Percentiles rank a stretch among this genome's conserved stretches.
Conservation (phyloP, 2,113 vertebrate genomes). For the Boulengeromyrus knoepffleri region DNA sequence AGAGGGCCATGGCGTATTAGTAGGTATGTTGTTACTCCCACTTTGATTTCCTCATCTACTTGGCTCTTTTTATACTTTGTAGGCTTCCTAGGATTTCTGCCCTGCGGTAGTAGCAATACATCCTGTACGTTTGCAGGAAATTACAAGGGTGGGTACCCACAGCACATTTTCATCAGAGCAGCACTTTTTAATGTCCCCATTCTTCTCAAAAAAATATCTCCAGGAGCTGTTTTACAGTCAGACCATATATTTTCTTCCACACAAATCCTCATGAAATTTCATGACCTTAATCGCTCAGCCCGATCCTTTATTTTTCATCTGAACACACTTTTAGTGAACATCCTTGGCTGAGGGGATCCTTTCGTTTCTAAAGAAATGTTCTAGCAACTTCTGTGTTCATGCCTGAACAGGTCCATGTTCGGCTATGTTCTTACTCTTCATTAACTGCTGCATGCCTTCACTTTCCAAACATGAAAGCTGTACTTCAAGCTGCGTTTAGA, state of each 20-base stretch:
- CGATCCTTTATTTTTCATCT: constrained; percentile 3
- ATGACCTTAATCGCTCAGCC: not conserved
- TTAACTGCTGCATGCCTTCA: not conserved
- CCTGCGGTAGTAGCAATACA: not conserved
- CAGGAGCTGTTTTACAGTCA: not conserved
- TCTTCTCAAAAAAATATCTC: not conserved
- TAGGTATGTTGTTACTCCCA: not conserved
- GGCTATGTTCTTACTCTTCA: not conserved
- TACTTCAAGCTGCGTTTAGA: not conserved
- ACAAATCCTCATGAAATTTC: constrained; percentile 7
- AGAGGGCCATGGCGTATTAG: not conserved
- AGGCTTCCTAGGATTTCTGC: not conserved
- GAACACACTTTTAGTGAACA: not conserved
- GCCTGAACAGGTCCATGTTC: not conserved
- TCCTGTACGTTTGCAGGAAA: not conserved
- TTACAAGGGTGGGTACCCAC: not conserved
- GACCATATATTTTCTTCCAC: not conserved
- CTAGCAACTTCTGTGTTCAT: not conserved
- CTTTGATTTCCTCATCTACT: not conserved
- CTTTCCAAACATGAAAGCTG: not conserved
- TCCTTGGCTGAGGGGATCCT: not conserved
- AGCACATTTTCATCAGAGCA: not conserved
- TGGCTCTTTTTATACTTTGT: not conserved
- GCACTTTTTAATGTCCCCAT: not conserved
- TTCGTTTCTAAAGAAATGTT: not conserved